A percentile compares a stretch with the other conserved stretches of the same genome.
phyloP scores from a whole-genome alignment of 2,888 invertebrate species.

The Geotrupes spiniger region DNA sequence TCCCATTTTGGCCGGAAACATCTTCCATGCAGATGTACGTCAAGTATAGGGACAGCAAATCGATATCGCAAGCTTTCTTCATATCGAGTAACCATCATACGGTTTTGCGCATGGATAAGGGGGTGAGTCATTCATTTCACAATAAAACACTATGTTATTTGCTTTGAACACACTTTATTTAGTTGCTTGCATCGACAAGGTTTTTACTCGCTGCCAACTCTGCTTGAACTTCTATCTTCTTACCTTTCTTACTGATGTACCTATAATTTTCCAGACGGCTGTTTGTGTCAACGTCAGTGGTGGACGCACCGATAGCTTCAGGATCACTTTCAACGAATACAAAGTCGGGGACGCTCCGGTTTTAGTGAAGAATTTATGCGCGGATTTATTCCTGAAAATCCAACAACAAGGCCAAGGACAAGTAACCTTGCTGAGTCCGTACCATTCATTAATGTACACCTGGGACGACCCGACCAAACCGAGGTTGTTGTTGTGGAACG shows the following conservation, averaged over 20 bases:
- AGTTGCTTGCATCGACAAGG: conserved; percentile 33
- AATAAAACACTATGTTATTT: too few species aligned
- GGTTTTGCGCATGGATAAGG: conserved; percentile 79
- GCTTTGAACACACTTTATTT: too few species aligned
- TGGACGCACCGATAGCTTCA: conserved; percentile 70
- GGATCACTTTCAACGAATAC: conserved; percentile 73
- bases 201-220: conserved; percentile 25
- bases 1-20: conserved; percentile 80
- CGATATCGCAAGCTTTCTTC: conserved; percentile 75
- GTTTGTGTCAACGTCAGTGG: conserved; percentile 70
- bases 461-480: conserved; percentile 82
- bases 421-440: conserved; percentile 73
- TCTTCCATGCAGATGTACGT: conserved; percentile 78
- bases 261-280: conserved; percentile 58
- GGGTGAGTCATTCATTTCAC: conserved; percentile 52
- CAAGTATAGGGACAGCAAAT: conserved; percentile 71
- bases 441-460: conserved; percentile 73
- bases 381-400: conserved; percentile 75
- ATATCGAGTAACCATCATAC: conserved; percentile 68
- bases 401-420: conserved; percentile 63
- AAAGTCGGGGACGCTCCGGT: conserved; percentile 76
- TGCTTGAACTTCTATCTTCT: too few species aligned
- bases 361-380: conserved; percentile 79
- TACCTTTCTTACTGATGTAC: too few species aligned
- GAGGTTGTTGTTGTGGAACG: conserved; percentile 74